Percentiles rank a stretch among this genome's conserved stretches.
Evolutionary conservation across 37 sponge, comb jelly and placozoan species (phyloP).

Genomic region (Beroe ovata): DNA sequence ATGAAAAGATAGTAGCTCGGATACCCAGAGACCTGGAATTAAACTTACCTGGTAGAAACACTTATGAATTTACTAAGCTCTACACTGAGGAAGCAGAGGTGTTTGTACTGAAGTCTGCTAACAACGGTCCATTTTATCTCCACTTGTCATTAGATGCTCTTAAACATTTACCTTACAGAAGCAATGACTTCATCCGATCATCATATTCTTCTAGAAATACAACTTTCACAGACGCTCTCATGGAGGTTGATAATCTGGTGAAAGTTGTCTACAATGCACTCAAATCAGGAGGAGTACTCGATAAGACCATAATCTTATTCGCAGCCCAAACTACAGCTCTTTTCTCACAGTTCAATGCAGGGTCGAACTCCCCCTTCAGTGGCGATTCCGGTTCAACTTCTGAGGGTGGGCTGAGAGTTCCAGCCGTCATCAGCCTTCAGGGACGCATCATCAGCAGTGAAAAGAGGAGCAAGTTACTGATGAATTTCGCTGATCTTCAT

Average conservation of each 20-base stretch:
- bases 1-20: constrained; percentile 1
- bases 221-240: constrained; percentile 32
- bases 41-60: not conserved
- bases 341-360: constrained; percentile 20
- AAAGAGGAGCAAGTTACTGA: not conserved
- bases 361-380: constrained; percentile 42
- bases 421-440: constrained; percentile 7
- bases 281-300: not conserved
- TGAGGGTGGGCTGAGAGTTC: constrained; percentile 52
- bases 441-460: not conserved
- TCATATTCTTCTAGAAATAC: not conserved
- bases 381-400: constrained; percentile 5
- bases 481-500: constrained; percentile 54
- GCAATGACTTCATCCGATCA: not conserved
- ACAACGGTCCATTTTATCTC: constrained; percentile 4
- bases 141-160: constrained; percentile 43
- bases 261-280: not conserved
- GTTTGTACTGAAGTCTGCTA: not conserved
- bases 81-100: constrained; percentile 9
- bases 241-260: constrained; percentile 35
- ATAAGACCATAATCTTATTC: not conserved
- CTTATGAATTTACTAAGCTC: not conserved
- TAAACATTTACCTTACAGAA: constrained; percentile 18
- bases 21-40: not conserved
- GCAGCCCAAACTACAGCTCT: constrained; percentile 40